phyloP scores from a whole-genome alignment of 2,113 vertebrate genomes.

The Nycticorax nycticorax region DNA sequence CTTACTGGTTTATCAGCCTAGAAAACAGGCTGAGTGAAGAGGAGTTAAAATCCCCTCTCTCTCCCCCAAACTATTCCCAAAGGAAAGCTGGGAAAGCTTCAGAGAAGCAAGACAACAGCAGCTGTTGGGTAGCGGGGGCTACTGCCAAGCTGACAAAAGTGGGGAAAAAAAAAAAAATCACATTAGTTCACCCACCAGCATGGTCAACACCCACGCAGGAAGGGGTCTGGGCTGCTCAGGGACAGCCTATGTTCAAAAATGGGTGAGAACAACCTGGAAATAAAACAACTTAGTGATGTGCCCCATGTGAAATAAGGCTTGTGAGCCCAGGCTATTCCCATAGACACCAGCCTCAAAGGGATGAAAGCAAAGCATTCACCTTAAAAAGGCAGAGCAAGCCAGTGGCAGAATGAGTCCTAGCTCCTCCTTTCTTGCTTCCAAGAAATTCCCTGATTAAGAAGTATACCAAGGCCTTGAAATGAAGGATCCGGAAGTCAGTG shows the following conservation, averaged over 20 bases:
- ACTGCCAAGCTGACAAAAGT: not conserved
- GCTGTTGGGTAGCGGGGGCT: not conserved
- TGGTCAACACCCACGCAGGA: accelerated
- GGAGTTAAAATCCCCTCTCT: not conserved
- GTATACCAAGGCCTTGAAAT: not conserved
- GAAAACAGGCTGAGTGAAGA: not conserved
- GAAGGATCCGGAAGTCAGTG: not conserved
- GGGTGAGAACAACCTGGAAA: not conserved
- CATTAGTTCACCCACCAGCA: not conserved
- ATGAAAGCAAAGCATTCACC: not conserved
- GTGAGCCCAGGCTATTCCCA: not conserved
- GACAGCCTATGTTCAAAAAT: not conserved
- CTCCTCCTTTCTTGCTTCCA: not conserved
- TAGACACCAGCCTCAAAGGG: not conserved
- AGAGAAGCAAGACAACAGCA: not conserved
- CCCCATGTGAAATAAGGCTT: not conserved
- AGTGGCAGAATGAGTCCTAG: not conserved
- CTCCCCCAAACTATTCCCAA: not conserved
- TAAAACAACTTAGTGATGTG: not conserved
- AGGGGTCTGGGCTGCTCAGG: not conserved
- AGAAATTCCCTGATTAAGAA: not conserved
- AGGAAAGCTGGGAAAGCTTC: not conserved
- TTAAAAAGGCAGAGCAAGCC: not conserved
- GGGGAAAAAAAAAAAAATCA: too few species aligned
- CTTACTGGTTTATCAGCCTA: not conserved